Evolutionary conservation across 37 sponge, comb jelly and placozoan genomes (phyloP).

Genomic region (Halichondria panicea): DNA sequence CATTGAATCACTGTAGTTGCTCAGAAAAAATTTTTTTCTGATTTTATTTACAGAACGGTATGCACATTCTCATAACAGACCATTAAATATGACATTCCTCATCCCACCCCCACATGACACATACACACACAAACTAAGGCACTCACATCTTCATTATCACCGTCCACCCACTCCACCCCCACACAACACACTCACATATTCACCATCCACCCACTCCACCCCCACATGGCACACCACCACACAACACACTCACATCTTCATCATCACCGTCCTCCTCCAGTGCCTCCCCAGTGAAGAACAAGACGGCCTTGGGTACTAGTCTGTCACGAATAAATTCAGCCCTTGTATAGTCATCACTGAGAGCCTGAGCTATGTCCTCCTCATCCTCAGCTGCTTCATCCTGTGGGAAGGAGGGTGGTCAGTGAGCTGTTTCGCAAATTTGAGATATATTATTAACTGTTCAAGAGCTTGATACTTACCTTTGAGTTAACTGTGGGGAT

Average conservation of each 20-base stretch:
- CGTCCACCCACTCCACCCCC: no score
- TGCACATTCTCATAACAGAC: no score
- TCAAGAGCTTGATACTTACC: no score
- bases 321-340: conserved; percentile 86
- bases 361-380: neutral
- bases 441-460: no score
- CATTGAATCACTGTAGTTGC: neutral
- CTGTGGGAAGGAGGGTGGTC: neutral
- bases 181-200: neutral
- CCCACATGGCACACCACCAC: neutral
- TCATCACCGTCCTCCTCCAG: conserved; percentile 50
- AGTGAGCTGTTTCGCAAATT: neutral
- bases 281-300: conserved; percentile 92
- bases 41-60: no score
- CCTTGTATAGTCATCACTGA: conserved; percentile 53
- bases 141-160: no score
- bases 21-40: no score
- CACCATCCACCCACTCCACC: neutral
- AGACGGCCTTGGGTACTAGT: conserved; percentile 77
- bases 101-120: no score
- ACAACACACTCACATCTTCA: neutral
- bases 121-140: no score
- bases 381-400: neutral
- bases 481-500: no score
- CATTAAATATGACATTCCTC: no score